Evolutionary conservation across 2,888 invertebrate genomes (phyloP).

Genomic region (Tenthredo distinguenda): DNA sequence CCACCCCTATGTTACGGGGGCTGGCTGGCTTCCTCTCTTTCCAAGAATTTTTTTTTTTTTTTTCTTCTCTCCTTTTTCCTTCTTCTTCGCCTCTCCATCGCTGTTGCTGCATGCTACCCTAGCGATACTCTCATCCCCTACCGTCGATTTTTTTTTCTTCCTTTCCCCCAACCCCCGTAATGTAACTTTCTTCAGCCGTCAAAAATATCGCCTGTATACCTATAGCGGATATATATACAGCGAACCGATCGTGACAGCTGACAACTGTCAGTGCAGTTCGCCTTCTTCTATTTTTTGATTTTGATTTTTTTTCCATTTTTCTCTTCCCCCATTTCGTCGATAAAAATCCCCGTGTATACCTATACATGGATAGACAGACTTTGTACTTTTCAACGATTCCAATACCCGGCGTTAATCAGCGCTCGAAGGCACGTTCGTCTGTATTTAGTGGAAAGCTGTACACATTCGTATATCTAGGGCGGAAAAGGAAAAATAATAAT

Average conservation of each 20-base stretch:
- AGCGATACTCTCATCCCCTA: background rate
- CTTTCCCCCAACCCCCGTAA: background rate
- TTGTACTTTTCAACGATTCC: background rate
- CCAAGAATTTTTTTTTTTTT: constrained; percentile 51
- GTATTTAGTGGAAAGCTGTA: background rate
- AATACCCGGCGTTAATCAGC: constrained; percentile 11
- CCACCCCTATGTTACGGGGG: constrained; percentile 40
- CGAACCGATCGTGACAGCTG: constrained; percentile 33
- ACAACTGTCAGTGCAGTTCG: constrained; percentile 35
- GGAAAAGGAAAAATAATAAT: constrained; percentile 12
- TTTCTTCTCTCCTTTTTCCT: constrained; percentile 30
- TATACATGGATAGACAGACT: background rate
- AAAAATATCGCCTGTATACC: constrained; percentile 20
- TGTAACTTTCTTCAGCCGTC: constrained; percentile 11
- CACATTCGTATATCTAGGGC: background rate
- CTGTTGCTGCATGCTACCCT: background rate
- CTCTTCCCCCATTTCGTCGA: background rate
- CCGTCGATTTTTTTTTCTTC: background rate
- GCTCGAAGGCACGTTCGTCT: constrained; percentile 29
- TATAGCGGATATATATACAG: background rate
- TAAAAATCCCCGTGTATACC: too few species aligned
- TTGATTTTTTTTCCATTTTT: background rate
- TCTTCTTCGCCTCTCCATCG: background rate
- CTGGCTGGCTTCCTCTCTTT: constrained; percentile 37
- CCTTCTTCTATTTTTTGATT: background rate